These are phyloP conservation scores for Peromyscus attwateri DNA, from an alignment of 2,797 vertebrate species.

Conservation along the genomic window DNA sequence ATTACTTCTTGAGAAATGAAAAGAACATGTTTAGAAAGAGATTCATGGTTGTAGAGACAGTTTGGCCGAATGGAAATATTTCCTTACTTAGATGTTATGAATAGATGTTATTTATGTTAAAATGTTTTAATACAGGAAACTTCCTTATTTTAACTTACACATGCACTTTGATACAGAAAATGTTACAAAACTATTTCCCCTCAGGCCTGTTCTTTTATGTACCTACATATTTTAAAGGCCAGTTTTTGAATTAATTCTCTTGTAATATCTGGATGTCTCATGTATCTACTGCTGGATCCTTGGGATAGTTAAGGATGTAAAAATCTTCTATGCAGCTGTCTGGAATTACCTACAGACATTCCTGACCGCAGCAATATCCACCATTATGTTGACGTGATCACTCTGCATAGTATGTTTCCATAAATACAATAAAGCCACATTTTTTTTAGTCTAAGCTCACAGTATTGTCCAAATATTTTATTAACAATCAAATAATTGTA, in stretches of 20 bases:
- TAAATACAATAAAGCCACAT: background rate
- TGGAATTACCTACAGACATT: background rate
- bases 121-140: slow-evolving; percentile 5
- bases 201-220: background rate
- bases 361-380: background rate
- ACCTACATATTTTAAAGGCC: slow-evolving; percentile 28
- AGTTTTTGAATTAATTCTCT: slow-evolving; percentile 44
- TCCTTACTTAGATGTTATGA: slow-evolving; percentile 45
- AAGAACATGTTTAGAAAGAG: background rate
- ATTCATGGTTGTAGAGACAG: background rate
- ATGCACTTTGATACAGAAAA: background rate
- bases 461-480: slow-evolving; percentile 38
- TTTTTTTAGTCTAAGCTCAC: background rate
- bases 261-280: background rate
- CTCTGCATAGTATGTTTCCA: background rate
- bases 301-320: background rate
- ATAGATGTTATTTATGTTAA: slow-evolving; percentile 35
- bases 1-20: background rate
- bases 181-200: background rate
- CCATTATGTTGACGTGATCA: background rate
- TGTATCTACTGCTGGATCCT: background rate
- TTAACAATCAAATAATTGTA: slow-evolving; percentile 56
- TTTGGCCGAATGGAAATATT: slow-evolving; percentile 3
- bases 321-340: background rate
- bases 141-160: background rate